Base-by-base conservation (phyloP, 2,888 invertebrate genomes). In the Cataglyphis cursor region DNA sequence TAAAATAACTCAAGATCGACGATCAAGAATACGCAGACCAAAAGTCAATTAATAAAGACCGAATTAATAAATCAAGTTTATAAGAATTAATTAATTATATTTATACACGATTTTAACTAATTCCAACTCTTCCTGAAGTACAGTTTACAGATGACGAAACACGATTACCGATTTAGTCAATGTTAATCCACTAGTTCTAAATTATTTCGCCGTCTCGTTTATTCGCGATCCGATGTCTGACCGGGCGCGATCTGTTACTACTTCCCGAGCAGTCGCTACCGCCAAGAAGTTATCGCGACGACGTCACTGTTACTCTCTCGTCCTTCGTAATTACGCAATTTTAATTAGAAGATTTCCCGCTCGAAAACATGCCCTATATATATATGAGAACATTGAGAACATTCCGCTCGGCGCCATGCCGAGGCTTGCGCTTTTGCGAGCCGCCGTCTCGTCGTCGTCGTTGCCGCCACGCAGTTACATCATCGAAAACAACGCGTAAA, bases 401-500 rank as follows among this genome's bases (percentile, higher is more conserved):
- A 80, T 80, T 72, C 72, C 72, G 35, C 35, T 44, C 59, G 59
- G 59, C 70, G 78, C 59, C 78, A 70, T 44, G 44, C 44, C 48
- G 44, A 72, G 72, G 61, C 59, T 61, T 44, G 10, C 59, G 72
- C 44, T 59, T 51, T 59, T 72, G n/a, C 72, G 44, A 59, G 57
- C 54, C 28, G 57, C 28, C 57, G 59, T 44, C 59, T 78, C 68
- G 61, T 61, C 59, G 41, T 70, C 54, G 54, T 70, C 21, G 70
- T 8, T 48, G 57, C 31, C 21, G 28, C 9, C 35, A 15, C 35
- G 59, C 57, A 31, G 70, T 78, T 72, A 78, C 78, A 78, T 59
- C 72, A 78, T 78, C 72, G 78, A 61, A 72, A 78, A 72, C 78
- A 78, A 78, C 70, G 78, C 31, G 70, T 57, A 54, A 76, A 44